Evolutionary conservation across 2,113 vertebrate species (phyloP), one percentile per base, ranked within the genome.

Genomic region (Lamprologus speciosus): DNA sequence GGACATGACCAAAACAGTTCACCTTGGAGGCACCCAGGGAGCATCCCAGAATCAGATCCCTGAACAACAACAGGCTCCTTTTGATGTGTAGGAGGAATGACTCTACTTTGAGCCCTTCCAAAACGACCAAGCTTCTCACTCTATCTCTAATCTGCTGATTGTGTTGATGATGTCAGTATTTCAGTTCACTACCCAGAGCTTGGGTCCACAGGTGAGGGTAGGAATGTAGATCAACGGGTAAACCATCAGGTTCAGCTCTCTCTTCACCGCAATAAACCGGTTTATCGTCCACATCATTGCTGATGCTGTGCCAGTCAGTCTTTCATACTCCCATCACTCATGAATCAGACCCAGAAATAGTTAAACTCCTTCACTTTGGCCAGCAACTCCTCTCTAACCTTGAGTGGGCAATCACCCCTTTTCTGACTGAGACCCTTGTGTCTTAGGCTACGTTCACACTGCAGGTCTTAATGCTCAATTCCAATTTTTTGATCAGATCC

Each of bases 401-500:
- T 12, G 65, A 37, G 17, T 23, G 65, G 35, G 65, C 65, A 70
- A 5, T 23, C 63, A 40, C 35, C 35, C n/a, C n/a, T 70, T 23
- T 70, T 70, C 12, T 40, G 19, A 23, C 35, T 23, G 35, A 70
- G 37, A 70, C 42, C 65, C n/a, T 9, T 70, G n/a, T 33, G 65
- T 9, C 35, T 70, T 21, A 40, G 53, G 53, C 53, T 55, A 13
- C 2, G 6, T 23, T 55, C 54, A 3, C 21, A 55, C 11, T 26
- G 54, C 11, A 26, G 21, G 54, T 55, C 54, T 26, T 55, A 55
- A 55, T 55, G 21, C 54, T 55, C 54, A 55, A 8, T 55, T 55
- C 2, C 0, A 4, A 26, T 55, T 26, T 57, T 8, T 57, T 26
- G 54, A 57, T 57, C 54, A 57, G 0, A 26, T 57, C 51, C 0